A percentile compares a stretch with the other conserved stretches of the same genome.
Conservation (phyloP, 2,888 invertebrate species). For the Mystacides longicornis region DNA sequence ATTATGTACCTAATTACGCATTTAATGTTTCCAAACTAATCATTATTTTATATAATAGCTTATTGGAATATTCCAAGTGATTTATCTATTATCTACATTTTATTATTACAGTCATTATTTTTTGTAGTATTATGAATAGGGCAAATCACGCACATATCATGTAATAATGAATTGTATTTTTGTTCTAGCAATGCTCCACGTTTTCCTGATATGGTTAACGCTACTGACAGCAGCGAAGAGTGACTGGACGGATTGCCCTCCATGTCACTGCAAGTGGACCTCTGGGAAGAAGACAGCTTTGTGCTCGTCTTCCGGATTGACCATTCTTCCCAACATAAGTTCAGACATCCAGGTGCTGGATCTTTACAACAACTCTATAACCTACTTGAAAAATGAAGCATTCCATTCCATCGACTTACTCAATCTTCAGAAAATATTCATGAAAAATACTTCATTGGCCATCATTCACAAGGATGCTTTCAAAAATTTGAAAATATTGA, state of each 20-base stretch:
- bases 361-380: slow-evolving; percentile 72
- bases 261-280: slow-evolving; percentile 88
- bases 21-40: no score
- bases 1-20: no score
- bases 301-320: slow-evolving; percentile 74
- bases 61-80: no score
- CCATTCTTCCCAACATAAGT: slow-evolving; percentile 61
- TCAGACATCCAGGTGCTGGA: slow-evolving; percentile 63
- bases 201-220: slow-evolving; percentile 25
- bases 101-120: neutral
- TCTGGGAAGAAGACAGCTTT: slow-evolving; percentile 85
- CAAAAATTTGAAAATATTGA: slow-evolving; percentile 72
- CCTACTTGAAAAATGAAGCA: slow-evolving; percentile 66
- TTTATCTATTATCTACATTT: neutral
- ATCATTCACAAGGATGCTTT: slow-evolving; percentile 80
- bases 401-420: slow-evolving; percentile 72
- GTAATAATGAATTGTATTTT: neutral
- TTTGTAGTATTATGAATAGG: neutral
- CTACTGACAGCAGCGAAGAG: slow-evolving; percentile 48
- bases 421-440: slow-evolving; percentile 76
- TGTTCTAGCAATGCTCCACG: slow-evolving; percentile 21
- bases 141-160: neutral
- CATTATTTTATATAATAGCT: no score
- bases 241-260: slow-evolving; percentile 86
- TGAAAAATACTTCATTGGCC: slow-evolving; percentile 67